A percentile compares a stretch with the other conserved stretches of the same genome.
These are phyloP conservation scores for Drosophila melanocephala DNA, from an alignment of 2,888 invertebrate species.

Conservation along the genomic window DNA sequence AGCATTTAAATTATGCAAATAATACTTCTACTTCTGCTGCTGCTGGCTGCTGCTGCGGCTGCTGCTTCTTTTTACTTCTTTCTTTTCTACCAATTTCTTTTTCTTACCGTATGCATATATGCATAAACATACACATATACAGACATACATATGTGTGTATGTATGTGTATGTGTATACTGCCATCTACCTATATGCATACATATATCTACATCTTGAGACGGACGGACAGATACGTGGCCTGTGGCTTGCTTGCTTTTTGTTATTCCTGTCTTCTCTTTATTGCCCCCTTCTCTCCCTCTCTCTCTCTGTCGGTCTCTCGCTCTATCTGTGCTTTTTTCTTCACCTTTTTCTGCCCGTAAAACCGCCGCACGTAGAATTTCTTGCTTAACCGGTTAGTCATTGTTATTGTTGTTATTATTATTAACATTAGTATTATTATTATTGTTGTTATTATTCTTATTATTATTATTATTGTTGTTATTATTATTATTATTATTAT, in stretches of 20 bases:
- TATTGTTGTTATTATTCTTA: conserved; percentile 6
- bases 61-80: conserved; percentile 23
- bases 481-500: conserved; percentile 3
- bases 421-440: not conserved
- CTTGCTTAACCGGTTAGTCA: conserved; percentile 67
- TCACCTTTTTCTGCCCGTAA: conserved; percentile 20
- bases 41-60: not conserved
- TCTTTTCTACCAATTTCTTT: conserved; percentile 37
- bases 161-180: conserved; percentile 8
- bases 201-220: conserved; percentile 14
- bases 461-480: conserved; percentile 13
- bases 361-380: conserved; percentile 61
- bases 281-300: not conserved
- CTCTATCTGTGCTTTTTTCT: conserved; percentile 12
- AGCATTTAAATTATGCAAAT: conserved; percentile 79
- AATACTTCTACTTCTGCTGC: conserved; percentile 47
- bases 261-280: conserved; percentile 24
- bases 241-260: conserved; percentile 32
- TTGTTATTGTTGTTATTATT: conserved; percentile 9
- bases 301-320: not conserved
- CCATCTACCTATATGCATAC: conserved; percentile 22
- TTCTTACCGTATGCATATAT: conserved; percentile 38
- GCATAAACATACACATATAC: conserved; percentile 40
- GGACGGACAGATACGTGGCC: conserved; percentile 47
- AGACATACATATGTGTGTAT: conserved; percentile 26